Evolutionary conservation across 2,888 invertebrate genomes (phyloP), one percentile per base, ranked within the genome.

Genomic region (Aleiodes testaceus): DNA sequence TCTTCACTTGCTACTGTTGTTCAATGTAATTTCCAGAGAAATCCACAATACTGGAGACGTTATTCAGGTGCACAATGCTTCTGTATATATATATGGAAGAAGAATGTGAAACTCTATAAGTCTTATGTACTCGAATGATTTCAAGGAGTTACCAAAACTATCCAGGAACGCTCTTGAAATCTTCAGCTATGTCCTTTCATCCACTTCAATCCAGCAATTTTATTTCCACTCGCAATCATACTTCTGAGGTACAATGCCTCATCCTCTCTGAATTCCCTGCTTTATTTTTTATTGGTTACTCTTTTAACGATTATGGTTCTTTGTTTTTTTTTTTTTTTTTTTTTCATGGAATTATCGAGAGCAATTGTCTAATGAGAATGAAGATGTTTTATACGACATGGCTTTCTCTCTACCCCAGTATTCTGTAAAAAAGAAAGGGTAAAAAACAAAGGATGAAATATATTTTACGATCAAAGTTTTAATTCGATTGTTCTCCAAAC

Each of bases 1-100:
- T 70, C 66, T 70, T 75, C 74, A 74, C 75, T 70, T 68, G 69
- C 70, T 64, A 36, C 26, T 5, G 26, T 53, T 66, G 74, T 75
- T 66, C 70, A 69, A 71, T 74, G 70, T 73, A 67, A 26, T 70
- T 68, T 55, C 63, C 69, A 30, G 55, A 52, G 26, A 69, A 69
- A 42, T 68, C 36, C 59, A 16, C 65, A 50, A 63, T 63, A 53
- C 52, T 52, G 42, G 12, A 45, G 16, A 16, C 52, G 18, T 42
- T 64, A 11, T 53, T 64, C 42, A 50, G 22, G 50, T 36, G n/a
- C 30, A 66, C 50, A 52, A 50, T 36, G 20, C 42, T n/a, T 18
- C 14, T 55, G 36, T 36, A 18, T 36, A 69, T 64, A 64, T 55
- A 53, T 61, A 20, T 53, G 36, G 3, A 36, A 47, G 55, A 65